Conservation (phyloP, 2,797 vertebrate species). For the Myotis daubentonii region DNA sequence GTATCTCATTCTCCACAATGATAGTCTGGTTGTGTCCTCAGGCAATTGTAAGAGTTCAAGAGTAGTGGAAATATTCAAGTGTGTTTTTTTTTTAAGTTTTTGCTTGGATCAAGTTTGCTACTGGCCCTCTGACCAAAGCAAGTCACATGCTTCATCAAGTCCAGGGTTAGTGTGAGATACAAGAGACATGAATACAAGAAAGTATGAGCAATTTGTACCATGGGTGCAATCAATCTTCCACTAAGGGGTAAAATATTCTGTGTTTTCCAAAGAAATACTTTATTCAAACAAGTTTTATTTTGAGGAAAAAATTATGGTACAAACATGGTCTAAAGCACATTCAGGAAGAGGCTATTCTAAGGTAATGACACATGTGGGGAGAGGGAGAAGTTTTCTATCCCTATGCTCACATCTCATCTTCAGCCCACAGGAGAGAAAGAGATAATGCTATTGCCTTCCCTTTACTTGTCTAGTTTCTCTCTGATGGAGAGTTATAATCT, state of each 20-base stretch:
- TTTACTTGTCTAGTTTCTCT: not conserved
- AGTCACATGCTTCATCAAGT: not conserved
- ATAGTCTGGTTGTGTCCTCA: not conserved
- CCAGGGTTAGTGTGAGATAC: not conserved
- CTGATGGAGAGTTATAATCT: not conserved
- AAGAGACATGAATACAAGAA: not conserved
- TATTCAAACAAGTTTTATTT: constrained; percentile 9
- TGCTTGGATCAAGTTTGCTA: not conserved
- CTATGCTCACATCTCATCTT: not conserved
- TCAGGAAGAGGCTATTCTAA: not conserved
- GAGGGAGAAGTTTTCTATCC: not conserved
- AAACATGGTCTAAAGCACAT: not conserved
- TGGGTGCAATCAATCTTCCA: not conserved
- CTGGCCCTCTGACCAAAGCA: not conserved
- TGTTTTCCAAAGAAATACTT: not conserved
- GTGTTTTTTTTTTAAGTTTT: not conserved
- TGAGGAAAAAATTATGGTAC: not conserved
- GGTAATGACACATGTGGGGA: not conserved
- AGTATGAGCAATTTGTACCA: not conserved
- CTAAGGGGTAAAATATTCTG: not conserved
- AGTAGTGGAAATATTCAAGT: not conserved
- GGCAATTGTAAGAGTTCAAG: not conserved
- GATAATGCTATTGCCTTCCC: not conserved
- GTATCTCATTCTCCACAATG: not conserved
- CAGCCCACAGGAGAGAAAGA: not conserved